Evolutionary conservation across 1,140 invertebrate species (phyloP), one percentile per base, ranked within the genome.

Genomic region (Tetragonula clypearis): DNA sequence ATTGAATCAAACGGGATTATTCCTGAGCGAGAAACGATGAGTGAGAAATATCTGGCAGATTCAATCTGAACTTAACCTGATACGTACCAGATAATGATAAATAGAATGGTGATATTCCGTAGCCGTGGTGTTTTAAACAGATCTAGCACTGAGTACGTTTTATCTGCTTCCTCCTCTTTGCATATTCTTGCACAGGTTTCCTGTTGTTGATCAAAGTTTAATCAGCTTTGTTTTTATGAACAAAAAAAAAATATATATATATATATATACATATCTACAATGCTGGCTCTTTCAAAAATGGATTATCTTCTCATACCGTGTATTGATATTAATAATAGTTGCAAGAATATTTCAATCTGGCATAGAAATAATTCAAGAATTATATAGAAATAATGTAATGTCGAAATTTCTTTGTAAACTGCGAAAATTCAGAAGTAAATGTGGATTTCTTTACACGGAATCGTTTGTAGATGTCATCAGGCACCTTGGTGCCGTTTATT

Each of bases 61-160:
- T 14, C 5, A 53, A n/a, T 49, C 3, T 8, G 0, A 17, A 53
- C 30, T 71, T 71, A n/a, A 23, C 5, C 11, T 14, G 9, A n/a
- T 53, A 89, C 91, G 87, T 92, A 96, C 97, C 98, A 98, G 77
- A 98, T 97, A 9, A 97, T 72, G 86, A 97, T 97, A 65, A 98
- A 95, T 0, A 98, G 93, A 30, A 98, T 93, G 0, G 97, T 97
- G 68, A 97, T 97, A 72, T 96, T 96, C 11, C 97, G 93, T 19
- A 98, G 90, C 11, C 97, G 94, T 2, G 97, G 97, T 9, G 96
- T 97, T 91, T 95, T 96, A 93, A 98, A 98, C 0, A 98, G 95
- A 94, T 98, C 97, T 65, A 97, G 82, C 0, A 98, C 97, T 1
- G 97, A 98, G 91, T 98, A 98, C 5, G 95, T 96, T 82, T 96